Conservation (phyloP, 1,140 invertebrate species). For the Aporrectodea caliginosa region DNA sequence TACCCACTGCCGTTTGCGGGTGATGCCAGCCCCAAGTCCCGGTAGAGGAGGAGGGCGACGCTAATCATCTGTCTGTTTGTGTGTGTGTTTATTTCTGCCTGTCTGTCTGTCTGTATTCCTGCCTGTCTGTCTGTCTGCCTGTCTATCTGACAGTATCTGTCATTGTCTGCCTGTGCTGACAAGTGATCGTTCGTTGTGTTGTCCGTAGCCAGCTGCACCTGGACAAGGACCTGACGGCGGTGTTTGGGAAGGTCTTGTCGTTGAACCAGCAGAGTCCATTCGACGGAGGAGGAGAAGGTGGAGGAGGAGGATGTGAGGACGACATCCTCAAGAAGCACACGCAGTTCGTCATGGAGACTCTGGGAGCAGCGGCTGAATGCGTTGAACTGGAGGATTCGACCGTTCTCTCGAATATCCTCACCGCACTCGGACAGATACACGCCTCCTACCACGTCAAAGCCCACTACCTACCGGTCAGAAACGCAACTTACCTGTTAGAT, state of each 20-base stretch:
- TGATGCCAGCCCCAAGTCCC: too few relatives aligned
- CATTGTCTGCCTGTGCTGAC: too few relatives aligned
- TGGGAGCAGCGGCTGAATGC: neutral
- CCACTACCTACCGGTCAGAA: neutral
- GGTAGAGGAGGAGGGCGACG: too few relatives aligned
- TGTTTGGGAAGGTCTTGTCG: neutral
- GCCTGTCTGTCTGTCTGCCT: too few relatives aligned
- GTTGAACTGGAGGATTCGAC: neutral
- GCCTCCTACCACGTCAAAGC: neutral
- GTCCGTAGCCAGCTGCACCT: neutral
- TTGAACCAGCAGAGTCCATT: neutral
- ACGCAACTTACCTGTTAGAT: too few relatives aligned
- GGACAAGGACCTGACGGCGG: neutral
- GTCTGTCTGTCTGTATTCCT: too few relatives aligned
- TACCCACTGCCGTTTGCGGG: too few relatives aligned
- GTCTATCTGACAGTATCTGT: too few relatives aligned
- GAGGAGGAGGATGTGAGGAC: too few relatives aligned
- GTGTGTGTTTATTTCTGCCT: too few relatives aligned
- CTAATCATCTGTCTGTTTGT: too few relatives aligned
- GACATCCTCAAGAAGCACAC: neutral
- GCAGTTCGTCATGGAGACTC: neutral
- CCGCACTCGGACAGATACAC: neutral
- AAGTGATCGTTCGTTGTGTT: too few relatives aligned
- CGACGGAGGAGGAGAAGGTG: neutral
- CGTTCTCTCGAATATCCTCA: neutral